Evolutionary conservation across 2,888 invertebrate species (phyloP), one percentile per base, ranked within the genome.

Genomic region (Hipparchia semele): DNA sequence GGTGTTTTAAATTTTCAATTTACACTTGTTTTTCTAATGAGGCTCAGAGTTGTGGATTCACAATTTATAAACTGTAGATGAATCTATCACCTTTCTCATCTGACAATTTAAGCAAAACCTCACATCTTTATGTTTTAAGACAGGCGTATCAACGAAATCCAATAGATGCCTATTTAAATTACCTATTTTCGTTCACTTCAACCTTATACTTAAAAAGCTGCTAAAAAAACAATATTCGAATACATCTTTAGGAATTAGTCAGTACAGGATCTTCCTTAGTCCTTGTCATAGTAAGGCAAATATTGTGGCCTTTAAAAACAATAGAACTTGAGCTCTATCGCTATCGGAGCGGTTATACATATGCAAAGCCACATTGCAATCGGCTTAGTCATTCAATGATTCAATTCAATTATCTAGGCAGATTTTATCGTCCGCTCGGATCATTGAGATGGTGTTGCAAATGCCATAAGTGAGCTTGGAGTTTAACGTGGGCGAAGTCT

Each of bases 341-440:
- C 68, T 61, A 53, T 69, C 12, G 33, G 6, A 59, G 13, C 67
- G 8, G 59, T 56, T 45, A 45, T 46, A 53, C 33, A 72, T 70
- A 72, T 73, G 56, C 70, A 70, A 60, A 74, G 53, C 61, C 56
- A 70, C 64, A 64, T 76, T 68, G 68, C 75, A 70, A 72, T 74
- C 72, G 71, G 49, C 70, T 76, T 72, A 74, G 70, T 76, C 75
- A 76, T 73, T 66, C 68, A 68, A 69, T 76, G 74, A 76, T 74
- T 74, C 76, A 73, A 74, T 76, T 71, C 73, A 76, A 76, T 74
- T 73, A 76, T 74, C 74, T 74, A 71, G 71, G 71, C 72, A 76
- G 72, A 76, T 76, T 69, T 71, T 73, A 76, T 73, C 74, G 68
- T 61, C 54, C 68, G 62, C 46, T 73, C 69, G 72, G 65, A 73